Base-by-base conservation (phyloP, 2,113 vertebrate species). In the Pitta sordida region DNA sequence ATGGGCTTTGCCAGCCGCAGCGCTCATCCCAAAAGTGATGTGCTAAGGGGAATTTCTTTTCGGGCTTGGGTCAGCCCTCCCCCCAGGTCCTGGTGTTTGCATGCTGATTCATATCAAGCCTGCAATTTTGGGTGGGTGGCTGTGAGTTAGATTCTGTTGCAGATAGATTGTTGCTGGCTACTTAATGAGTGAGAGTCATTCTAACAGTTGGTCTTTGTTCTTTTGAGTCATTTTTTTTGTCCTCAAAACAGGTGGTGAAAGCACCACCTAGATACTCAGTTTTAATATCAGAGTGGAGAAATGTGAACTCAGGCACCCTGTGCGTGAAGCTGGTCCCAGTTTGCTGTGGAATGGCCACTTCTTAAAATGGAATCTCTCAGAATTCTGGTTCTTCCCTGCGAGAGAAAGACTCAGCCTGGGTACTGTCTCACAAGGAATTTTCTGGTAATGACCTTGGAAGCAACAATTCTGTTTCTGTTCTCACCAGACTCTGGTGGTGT, bases 11-110 rank as follows among this genome's bases (percentile, higher is more conserved):
- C 94, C 94, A 94, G 68, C 92, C 53, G 0, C 2, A 2, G 13
- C 4, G 62, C 79, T 96, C 49, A 48, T 36, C 46, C 89, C 1
- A 17, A 79, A 91, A 95, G 58, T 91, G 92, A 95, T 96, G 95
- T 60, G 94, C 92, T 93, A 94, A 95, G 94, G 88, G 90, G 90
- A 96, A 96, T 93, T 96, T 95, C 83, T 95, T 83, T n/a, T 67
- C 75, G 95, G 93, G 88, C 68, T 65, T 70, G 75, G 85, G 95
- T 55, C 68, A 52, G 59, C 90, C 92, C 86, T 95, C 83, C 88
- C 83, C 63, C 49, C 15, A 21, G 86, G 59, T 88, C 59, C 36
- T 96, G 92, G n/a, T 90, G 68, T 91, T 60, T 93, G 83, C 20
- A 2, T 77, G 92, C 90, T 96, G 96, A 96, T 95, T 96, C 96